Conservation (phyloP, 2,888 invertebrate species). For the Drosophila mimetica region DNA sequence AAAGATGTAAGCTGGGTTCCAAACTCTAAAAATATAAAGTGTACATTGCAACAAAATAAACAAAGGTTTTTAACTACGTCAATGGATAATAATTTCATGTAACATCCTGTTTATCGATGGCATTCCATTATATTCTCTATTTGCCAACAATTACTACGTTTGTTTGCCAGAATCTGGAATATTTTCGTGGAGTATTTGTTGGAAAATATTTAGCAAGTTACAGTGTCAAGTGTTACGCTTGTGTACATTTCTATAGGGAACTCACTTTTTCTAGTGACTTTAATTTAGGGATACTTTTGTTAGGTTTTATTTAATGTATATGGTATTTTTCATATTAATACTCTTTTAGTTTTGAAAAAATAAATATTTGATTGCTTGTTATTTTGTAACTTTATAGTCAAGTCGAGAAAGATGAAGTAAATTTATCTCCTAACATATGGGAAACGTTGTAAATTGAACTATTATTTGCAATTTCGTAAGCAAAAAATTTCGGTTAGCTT, state of each 20-base stretch:
- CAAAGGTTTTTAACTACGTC: conserved; percentile 54
- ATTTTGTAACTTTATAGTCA: too few species aligned
- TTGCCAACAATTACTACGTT: conserved; percentile 47
- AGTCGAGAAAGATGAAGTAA: too few species aligned
- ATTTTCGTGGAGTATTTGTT: conserved; percentile 10
- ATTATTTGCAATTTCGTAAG: too few species aligned
- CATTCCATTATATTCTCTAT: conserved; percentile 47
- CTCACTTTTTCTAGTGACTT: neutral
- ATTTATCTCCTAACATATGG: too few species aligned
- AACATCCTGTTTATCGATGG: conserved; percentile 61
- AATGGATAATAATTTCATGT: conserved; percentile 56
- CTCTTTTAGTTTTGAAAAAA: too few species aligned
- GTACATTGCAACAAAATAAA: conserved; percentile 16
- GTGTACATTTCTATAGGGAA: conserved; percentile 7
- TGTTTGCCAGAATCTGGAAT: conserved; percentile 17
- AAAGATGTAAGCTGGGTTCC: conserved; percentile 52
- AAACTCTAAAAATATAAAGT: conserved; percentile 15
- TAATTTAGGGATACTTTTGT: too few species aligned
- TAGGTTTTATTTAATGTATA: neutral
- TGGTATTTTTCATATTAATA: too few species aligned
- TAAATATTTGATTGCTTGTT: too few species aligned
- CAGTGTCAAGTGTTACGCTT: conserved; percentile 28
- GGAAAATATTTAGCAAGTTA: conserved; percentile 45
- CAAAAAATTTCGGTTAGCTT: too few species aligned
- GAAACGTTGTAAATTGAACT: too few species aligned